Base-by-base conservation (phyloP, 2,888 invertebrate genomes). In the Lathronympha strigana region DNA sequence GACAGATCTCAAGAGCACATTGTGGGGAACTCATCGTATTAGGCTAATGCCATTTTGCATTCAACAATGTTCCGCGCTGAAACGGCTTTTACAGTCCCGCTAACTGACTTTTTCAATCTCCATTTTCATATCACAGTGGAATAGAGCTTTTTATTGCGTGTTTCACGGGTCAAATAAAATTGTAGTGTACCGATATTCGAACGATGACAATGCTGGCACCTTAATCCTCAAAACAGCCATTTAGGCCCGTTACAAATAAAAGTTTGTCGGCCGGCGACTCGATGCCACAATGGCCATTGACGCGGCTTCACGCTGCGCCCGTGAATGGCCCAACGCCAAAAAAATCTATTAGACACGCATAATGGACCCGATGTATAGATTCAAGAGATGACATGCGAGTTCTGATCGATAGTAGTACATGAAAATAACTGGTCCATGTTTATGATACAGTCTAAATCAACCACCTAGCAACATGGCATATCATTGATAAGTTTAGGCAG, bases 291-390 rank as follows among this genome's bases (percentile, higher is more conserved):
- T 90, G 71, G 83, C 86, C 86, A 90, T 90, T 91, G 86, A 90
- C 83, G 84, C 81, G 86, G 79, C 84, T 79, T 82, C 92, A 89
- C 84, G 91, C 91, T 90, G 91, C 61, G 90, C 76, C 78, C 77
- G 82, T 90, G 89, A 92, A 92, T 92, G 92, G 88, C 80, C 83
- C 74, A 82, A 70, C 80, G 84, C 78, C 81, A 82, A 90, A 91
- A 90, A 92, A 90, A 92, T 83, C 86, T 91, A 92, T 91, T 90
- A 91, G 90, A 82, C 84, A 85, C 88, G 87, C 87, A 88, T 89
- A 89, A 89, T 87, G 82, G 86, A 72, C 73, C 75, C 80, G 82
- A 85, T 78, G 82, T 82, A 82, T 80, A 76, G 77, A 78, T 73
- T 72, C 79, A 73, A 76, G 78, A 78, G 79, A 79, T 77, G 74